Base-by-base conservation (phyloP, 2,888 invertebrate species). In the Orthosia incerta region DNA sequence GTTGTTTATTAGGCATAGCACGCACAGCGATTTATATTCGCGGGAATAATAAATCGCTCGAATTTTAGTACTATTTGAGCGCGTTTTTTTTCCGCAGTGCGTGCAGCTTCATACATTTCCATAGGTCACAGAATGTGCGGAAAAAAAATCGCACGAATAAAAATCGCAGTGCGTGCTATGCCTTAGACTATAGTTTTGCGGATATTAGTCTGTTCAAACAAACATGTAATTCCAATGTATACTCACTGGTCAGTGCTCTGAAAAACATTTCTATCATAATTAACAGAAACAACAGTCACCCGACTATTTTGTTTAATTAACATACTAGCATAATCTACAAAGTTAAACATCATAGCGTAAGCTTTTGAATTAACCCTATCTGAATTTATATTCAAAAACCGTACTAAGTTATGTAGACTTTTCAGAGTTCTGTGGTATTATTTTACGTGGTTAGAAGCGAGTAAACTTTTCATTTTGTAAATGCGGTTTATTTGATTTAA, bases 401-500 rank as follows among this genome's bases (percentile, higher is more conserved):
- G 89, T 90, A 86, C 86, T 85, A 88, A 89, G 86, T 90, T 90
- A 86, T 87, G 87, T 87, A 90, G 87, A 89, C 89, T 89, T 86
- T 88, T 68, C 86, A 76, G 86, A 89, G 89, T 88, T 90, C 85
- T 88, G 91, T 85, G 90, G 91, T 90, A 90, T 90, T 90, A 91
- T 91, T 91, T 90, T 88, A 90, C 86, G 90, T 89, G 88, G 91
- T 90, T 89, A 84, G 87, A 86, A 87, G 85, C 83, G 89, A 89
- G 87, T 90, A 90, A 91, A 91, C 88, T 91, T 91, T 90, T 87
- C 90, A 90, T 90, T 86, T 86, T 86, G 88, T 89, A 89, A 91
- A 90, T 91, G 91, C 82, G 91, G 91, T 89, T 90, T 91, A 91
- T 91, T 91, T 89, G 89, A 89, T 91, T 90, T 90, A 89, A 87